A percentile compares a stretch with the other conserved stretches of the same genome.
phyloP scores from a whole-genome alignment of 2,797 vertebrate species.

The Lindbergichthys nudifrons region DNA sequence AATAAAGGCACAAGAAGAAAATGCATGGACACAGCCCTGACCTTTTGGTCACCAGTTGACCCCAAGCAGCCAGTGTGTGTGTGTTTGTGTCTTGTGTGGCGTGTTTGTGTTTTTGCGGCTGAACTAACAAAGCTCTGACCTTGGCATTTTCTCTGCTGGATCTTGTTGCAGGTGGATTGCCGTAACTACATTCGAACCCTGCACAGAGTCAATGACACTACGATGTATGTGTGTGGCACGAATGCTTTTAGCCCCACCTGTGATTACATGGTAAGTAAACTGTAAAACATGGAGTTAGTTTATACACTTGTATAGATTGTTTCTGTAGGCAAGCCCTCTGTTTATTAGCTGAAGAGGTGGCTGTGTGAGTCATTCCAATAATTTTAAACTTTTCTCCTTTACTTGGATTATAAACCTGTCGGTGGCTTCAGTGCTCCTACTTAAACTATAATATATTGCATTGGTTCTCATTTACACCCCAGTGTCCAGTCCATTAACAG shows the following conservation, averaged over 20 bases:
- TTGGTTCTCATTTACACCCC: no score
- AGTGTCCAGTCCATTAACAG: no score
- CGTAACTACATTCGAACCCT: conserved; percentile 87
- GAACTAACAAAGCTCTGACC: conserved; percentile 73
- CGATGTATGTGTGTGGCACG: conserved; percentile 86
- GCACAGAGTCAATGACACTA: conserved; percentile 77
- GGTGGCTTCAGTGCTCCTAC: not conserved
- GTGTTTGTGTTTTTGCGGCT: conserved; percentile 65
- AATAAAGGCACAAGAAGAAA: conserved; percentile 66
- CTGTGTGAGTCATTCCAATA: not conserved
- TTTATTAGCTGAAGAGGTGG: not conserved
- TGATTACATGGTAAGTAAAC: conserved; percentile 83
- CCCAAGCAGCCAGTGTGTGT: conserved; percentile 14
- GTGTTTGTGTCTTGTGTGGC: conserved; percentile 26
- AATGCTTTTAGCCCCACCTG: conserved; percentile 86
- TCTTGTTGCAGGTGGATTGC: conserved; percentile 86
- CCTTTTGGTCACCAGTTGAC: conserved; percentile 38
- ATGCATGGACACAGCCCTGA: conserved; percentile 54
- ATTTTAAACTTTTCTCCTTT: not conserved
- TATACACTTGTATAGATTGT: not conserved
- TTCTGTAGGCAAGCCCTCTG: not conserved
- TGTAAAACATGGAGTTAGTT: not conserved
- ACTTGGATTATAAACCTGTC: not conserved
- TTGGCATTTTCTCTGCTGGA: conserved; percentile 61
- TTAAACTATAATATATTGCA: not conserved